Base-by-base conservation (phyloP, 2,113 vertebrate species). In the Tringa solitaria region DNA sequence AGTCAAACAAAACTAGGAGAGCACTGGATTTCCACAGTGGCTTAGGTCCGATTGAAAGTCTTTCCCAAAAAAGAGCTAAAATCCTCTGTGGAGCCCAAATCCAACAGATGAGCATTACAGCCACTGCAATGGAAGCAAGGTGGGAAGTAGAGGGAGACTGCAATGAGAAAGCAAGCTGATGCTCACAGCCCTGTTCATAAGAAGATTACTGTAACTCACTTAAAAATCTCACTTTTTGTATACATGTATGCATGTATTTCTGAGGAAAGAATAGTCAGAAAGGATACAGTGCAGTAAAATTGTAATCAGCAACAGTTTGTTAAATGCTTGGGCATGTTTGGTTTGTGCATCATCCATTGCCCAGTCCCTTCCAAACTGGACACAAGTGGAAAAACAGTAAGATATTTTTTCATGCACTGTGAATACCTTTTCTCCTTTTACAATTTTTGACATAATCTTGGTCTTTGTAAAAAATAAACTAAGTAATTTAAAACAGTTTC, bases 71-170 rank as follows among this genome's bases (percentile, higher is more conserved):
- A 75, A 75, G n/a, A 33, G 13, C 22, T 28, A n/a, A 53, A 19
- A 67, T 20, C 14, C 24, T 32, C 69, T 0, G 1, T 2, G 1
- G 46, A 63, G 21, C 46, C 65, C 74, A 79, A 32, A 60, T 60
- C 37, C 53, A 46, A 6, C 37, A 50, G 50, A 17, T 13, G 7
- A n/a, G 10, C 3, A 12, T 56, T 75, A 33, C 22, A 84, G 28
- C 45, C 20, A 41, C 68, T 57, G 41, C 0, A 0, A 32, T 14
- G 33, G 41, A 80, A 74, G 41, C 1, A 4, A 60, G 21, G 23
- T 18, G 17, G 14, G 21, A 78, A 87, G 43, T 1, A 1, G 51
- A 70, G 27, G 20, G 13, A 82, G 56, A 87, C 14, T 11, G 12
- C 10, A 70, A 50, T 26, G 13, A 78, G 21, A 43, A 89, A 74